Evolutionary conservation across 2,888 invertebrate species (phyloP).

Genomic region (Caenorhabditis doughertyi): DNA sequence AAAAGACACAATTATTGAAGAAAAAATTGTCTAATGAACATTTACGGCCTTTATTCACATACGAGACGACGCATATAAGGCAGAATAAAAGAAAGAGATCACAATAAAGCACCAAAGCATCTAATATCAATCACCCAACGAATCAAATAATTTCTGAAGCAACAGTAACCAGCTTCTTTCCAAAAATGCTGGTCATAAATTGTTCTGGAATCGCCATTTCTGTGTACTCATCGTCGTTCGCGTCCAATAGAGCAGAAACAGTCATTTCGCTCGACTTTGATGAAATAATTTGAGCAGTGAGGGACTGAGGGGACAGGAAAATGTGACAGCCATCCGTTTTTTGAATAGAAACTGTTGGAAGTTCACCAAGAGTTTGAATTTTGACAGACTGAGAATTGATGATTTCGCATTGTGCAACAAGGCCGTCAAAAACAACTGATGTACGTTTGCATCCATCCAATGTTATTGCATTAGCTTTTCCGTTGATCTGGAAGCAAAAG

Average conservation of each 20-base stretch:
- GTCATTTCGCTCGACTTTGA: constrained; percentile 98
- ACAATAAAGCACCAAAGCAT: too few relatives aligned
- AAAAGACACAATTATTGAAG: too few relatives aligned
- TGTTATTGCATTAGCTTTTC: constrained; percentile 95
- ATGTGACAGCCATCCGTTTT: constrained; percentile 98
- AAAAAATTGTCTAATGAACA: too few relatives aligned
- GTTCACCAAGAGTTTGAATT: constrained; percentile 91
- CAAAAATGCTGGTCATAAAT: constrained; percentile 87
- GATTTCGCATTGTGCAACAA: constrained; percentile 95
- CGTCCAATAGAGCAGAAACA: constrained; percentile 88
- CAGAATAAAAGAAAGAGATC: background rate
- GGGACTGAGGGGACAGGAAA: constrained; percentile 92
- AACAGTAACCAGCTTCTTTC: constrained; percentile 83
- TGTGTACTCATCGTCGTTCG: constrained; percentile 91
- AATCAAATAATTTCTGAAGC: constrained; percentile 69
- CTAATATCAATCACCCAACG: too few relatives aligned
- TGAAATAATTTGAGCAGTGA: constrained; percentile 93
- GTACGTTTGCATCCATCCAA: constrained; percentile 97
- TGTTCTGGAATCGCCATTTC: constrained; percentile 97
- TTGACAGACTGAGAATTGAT: constrained; percentile 98
- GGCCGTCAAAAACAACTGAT: constrained; percentile 93
- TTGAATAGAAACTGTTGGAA: constrained; percentile 96
- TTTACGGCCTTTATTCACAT: too few relatives aligned
- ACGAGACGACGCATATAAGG: too few relatives aligned
- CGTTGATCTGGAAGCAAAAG: constrained; percentile 82